These are phyloP conservation scores for Chrysolina oricalcia DNA, from an alignment of 2,888 invertebrate species.

Conservation along the genomic window DNA sequence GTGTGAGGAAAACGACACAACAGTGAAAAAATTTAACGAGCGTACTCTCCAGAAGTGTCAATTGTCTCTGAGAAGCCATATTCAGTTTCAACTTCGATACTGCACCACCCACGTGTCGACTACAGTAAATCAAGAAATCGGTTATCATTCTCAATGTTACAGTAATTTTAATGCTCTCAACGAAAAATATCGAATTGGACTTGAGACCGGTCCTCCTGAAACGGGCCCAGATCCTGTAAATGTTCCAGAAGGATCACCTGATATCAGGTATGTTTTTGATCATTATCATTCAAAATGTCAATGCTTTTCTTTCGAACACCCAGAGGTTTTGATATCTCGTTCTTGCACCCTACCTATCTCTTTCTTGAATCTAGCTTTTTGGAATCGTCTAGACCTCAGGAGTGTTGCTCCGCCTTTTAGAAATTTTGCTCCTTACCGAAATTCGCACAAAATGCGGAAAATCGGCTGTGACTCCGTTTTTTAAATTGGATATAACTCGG, in stretches of 20 bases:
- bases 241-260: constrained; percentile 27
- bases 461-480: too few relatives aligned
- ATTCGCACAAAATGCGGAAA: too few relatives aligned
- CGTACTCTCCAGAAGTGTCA: constrained; percentile 26
- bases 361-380: too few relatives aligned
- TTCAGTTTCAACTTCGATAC: constrained; percentile 25
- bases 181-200: constrained; percentile 26
- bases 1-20: constrained; percentile 23
- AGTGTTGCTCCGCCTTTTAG: too few relatives aligned
- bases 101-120: constrained; percentile 19
- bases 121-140: constrained; percentile 23
- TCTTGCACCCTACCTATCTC: too few relatives aligned
- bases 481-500: too few relatives aligned
- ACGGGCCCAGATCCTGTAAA: constrained; percentile 26
- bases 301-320: too few relatives aligned
- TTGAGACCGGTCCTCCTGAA: constrained; percentile 25
- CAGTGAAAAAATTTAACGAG: constrained; percentile 27
- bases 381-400: too few relatives aligned
- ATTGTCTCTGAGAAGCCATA: constrained; percentile 28
- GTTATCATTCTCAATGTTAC: constrained; percentile 27
- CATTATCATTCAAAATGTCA: neutral
- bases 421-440: too few relatives aligned
- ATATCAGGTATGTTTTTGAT: constrained; percentile 27
- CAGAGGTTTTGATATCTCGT: too few relatives aligned
- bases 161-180: constrained; percentile 27